These are phyloP conservation scores for Manduca sexta DNA, from an alignment of 1,140 invertebrate species.

Conservation along the genomic window DNA sequence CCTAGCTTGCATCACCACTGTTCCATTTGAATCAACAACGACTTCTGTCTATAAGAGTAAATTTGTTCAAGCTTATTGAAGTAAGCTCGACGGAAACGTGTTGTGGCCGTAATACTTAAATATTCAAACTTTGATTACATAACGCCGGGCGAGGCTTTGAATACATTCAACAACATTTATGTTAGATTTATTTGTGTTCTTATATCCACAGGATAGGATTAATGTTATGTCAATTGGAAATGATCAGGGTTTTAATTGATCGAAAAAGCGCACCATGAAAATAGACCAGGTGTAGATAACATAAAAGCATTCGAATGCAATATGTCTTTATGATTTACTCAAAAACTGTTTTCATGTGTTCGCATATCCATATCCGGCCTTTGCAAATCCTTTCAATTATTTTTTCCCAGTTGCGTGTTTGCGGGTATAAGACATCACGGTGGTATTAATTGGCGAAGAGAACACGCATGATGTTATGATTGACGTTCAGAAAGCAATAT, in stretches of 20 bases:
- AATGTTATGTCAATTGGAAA: too few relatives aligned
- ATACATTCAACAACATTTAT: too few relatives aligned
- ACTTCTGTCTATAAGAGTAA: neutral
- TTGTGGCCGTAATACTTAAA: too few relatives aligned
- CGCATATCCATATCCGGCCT: neutral
- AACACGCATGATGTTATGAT: neutral
- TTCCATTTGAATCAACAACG: slow-evolving; percentile 28
- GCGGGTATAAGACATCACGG: neutral
- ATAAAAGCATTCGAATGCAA: too few relatives aligned
- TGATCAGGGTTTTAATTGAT: too few relatives aligned
- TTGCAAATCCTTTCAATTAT: slow-evolving; percentile 1
- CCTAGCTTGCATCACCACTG: slow-evolving; percentile 36
- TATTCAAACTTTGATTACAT: too few relatives aligned
- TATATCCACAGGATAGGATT: too few relatives aligned
- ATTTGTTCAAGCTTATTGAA: neutral
- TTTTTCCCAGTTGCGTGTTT: neutral
- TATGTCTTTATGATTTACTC: neutral
- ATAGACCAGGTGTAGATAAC: too few relatives aligned
- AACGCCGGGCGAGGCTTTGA: too few relatives aligned
- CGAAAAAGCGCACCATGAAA: too few relatives aligned
- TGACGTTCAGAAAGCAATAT: neutral
- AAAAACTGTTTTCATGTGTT: neutral
- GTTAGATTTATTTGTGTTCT: too few relatives aligned
- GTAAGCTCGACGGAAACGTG: too few relatives aligned
- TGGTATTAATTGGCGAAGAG: neutral